Percentiles rank a stretch among this genome's conserved stretches.
These are phyloP conservation scores for Drosophila leontia DNA, from an alignment of 1,140 invertebrate species.

Conservation along the genomic window DNA sequence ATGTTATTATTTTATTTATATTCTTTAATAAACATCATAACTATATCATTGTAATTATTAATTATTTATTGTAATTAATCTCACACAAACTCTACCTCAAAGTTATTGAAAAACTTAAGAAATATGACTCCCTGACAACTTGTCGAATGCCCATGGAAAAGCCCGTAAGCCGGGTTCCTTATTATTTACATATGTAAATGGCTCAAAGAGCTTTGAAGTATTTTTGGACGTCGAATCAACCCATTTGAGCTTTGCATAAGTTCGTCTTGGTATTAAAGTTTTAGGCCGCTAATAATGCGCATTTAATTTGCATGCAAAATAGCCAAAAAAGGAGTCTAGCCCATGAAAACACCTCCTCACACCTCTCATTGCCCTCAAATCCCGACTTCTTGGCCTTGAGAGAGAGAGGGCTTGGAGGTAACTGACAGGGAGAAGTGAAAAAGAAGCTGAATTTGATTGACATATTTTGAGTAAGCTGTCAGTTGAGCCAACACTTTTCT, in stretches of 20 bases:
- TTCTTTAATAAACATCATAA: too few species aligned
- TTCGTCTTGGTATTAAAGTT: slow-evolving; percentile 61
- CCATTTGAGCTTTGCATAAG: slow-evolving; percentile 72
- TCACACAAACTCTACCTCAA: neutral
- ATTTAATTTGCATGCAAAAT: slow-evolving; percentile 76
- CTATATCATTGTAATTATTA: neutral
- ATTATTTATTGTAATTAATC: neutral
- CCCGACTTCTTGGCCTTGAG: slow-evolving; percentile 20
- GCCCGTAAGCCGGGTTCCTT: slow-evolving; percentile 4
- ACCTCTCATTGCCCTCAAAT: slow-evolving; percentile 26
- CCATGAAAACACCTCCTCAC: slow-evolving; percentile 11
- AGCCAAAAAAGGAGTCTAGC: slow-evolving; percentile 36
- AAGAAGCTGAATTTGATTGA: slow-evolving; percentile 64
- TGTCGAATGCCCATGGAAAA: slow-evolving; percentile 6
- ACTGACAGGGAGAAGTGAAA: neutral
- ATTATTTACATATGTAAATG: slow-evolving; percentile 63
- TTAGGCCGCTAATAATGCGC: slow-evolving; percentile 57
- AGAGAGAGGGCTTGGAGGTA: neutral
- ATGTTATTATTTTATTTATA: neutral
- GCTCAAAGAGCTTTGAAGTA: slow-evolving; percentile 39
- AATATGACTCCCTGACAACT: neutral
- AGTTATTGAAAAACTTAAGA: neutral
- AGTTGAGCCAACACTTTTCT: slow-evolving; percentile 54
- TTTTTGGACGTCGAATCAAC: slow-evolving; percentile 33
- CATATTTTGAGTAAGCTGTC: slow-evolving; percentile 79